Evolutionary conservation across 2,797 vertebrate species (phyloP), one percentile per base, ranked within the genome.

Genomic region (Arctocebus calabarensis): DNA sequence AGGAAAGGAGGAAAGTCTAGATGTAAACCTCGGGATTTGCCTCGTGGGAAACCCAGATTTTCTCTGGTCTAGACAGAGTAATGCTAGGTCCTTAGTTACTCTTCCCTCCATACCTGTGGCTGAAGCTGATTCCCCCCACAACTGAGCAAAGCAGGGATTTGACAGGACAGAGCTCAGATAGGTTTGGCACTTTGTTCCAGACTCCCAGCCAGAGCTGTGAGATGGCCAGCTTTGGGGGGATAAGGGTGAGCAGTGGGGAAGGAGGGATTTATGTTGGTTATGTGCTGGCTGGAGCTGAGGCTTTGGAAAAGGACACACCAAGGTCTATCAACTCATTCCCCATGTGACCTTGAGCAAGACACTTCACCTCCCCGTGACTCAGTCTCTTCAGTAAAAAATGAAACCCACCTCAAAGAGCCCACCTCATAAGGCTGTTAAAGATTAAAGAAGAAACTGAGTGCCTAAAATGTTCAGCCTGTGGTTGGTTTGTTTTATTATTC

Each of bases 231-330:
- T 66, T 43, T 59, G 43, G 25, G 48, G 7, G 32, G 82, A 34
- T 66, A 1, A 1, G 55, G 29, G 4, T 7, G 3, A n/a, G 14
- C 43, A 14, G 1, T 16, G 11, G n/a, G 70, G 45, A n/a, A 29
- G n/a, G 40, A 84, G 70, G 37, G 40, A 5, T n/a, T 9, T 7
- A 9, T 6, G 27, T 37, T 8, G 0, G 19, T 37, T 37, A 32
- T 3, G 0, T 29, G 34, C 37, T 4, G 17, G 45, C 20, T 6
- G 25, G 7, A 6, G 52, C 34, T 9, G 32, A 8, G 64, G n/a
- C 73, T 74, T 45, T 81, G 71, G 45, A 37, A 32, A 52, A 59
- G 77, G 48, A 23, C 13, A 20, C 20, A 29, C 73, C 61, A 55
- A 17, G 27, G 11, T 66, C 37, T 37, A n/a, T 62, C 32, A 37